A percentile compares a stretch with the other conserved stretches of the same genome.
These are phyloP conservation scores for Alethe castanea DNA, from an alignment of 2,113 vertebrate species.

Conservation along the genomic window DNA sequence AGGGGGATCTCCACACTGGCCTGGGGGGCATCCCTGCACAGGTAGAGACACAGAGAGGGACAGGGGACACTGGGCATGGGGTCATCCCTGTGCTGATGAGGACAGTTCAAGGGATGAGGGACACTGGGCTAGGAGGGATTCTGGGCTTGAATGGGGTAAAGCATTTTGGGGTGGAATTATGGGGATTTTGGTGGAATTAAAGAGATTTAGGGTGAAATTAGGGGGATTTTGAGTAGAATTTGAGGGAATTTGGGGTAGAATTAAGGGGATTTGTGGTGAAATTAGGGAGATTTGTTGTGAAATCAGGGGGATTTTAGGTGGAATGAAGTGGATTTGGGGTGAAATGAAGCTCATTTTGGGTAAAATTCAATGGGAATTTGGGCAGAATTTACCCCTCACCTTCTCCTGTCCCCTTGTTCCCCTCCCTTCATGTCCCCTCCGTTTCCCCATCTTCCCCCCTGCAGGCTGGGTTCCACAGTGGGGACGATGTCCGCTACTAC, in stretches of 20 bases:
- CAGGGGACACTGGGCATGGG: background rate
- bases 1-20: background rate
- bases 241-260: no score
- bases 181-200: no score
- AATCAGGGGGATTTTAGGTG: background rate
- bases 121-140: background rate
- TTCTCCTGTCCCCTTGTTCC: background rate
- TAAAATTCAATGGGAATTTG: background rate
- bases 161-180: background rate
- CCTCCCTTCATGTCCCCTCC: background rate
- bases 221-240: no score
- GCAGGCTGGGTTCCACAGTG: background rate
- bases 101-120: background rate
- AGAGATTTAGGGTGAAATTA: background rate
- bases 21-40: slow-evolving; percentile 3
- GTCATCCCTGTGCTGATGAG: background rate
- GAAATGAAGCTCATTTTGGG: background rate
- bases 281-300: no score
- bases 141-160: background rate
- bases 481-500: background rate
- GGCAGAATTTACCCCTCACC: background rate
- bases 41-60: background rate
- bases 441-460: background rate
- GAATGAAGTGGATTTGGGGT: background rate
- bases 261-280: no score